Base-by-base conservation (phyloP, 2,113 vertebrate species). In the Eurystomus gularis region DNA sequence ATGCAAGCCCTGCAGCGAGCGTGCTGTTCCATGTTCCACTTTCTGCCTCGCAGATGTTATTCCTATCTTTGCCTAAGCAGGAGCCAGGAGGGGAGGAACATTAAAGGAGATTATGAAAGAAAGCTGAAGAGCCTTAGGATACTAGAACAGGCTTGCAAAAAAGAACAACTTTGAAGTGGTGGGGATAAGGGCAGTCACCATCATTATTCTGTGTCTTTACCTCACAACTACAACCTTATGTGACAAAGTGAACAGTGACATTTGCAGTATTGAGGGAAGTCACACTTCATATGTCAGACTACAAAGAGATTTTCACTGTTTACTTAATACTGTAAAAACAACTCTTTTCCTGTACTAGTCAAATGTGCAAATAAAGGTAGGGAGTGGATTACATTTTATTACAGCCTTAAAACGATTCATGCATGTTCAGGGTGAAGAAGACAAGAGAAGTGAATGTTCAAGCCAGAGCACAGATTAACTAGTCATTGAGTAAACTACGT, bases 141-240 rank as follows among this genome's bases (percentile, higher is more conserved):
- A 83, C 18, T 11, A 37, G 23, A 90, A 72, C 1, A 17, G 26
- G 28, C 14, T 73, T 7, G 1, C 0, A 0, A 55, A 81, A 76
- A 73, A 51, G 17, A 88, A 69, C 20, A 61, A 9, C 62, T 83
- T 12, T 70, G 15, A 86, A 70, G 24, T 25, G 37, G 65, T 62
- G 11, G 23, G 29, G 6, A 28, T 58, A 13, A 69, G n/a, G 10
- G 12, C 8, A 3, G 7, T 83, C 62, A 79, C 33, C 24, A n/a
- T 16, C 1, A 2, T 65, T 65, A 64, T 15, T 73, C 31, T 20
- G 9, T 68, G 72, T 86, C 76, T 84, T 64, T 35, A 79, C 60
- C 31, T 31, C 9, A 6, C 35, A 68, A 51, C 75, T 80, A 61
- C 26, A 42, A 4, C 1, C 16, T 29, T 88, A 58, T 1, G 19